Percentiles rank a stretch among this genome's conserved stretches.
These are phyloP conservation scores for Chelon auratus DNA, from an alignment of 2,797 vertebrate species.

Conservation along the genomic window DNA sequence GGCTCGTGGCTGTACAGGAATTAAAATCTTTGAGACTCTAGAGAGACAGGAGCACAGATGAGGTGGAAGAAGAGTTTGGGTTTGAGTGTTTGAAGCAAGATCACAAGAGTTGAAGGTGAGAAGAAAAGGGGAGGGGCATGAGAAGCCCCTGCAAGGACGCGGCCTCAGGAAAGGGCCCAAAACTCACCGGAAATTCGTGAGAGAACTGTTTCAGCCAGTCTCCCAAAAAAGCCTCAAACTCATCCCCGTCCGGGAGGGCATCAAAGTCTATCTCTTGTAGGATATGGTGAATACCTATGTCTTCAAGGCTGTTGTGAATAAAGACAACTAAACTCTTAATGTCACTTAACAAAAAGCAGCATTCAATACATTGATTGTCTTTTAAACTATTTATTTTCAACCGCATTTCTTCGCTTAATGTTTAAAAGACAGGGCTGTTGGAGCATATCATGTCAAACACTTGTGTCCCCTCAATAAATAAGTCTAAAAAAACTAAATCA, in stretches of 20 bases:
- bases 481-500: slow-evolving; percentile 76
- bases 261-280: slow-evolving; percentile 94
- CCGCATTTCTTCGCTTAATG: slow-evolving; percentile 71
- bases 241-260: slow-evolving; percentile 90
- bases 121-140: slow-evolving; percentile 78
- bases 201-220: slow-evolving; percentile 89
- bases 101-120: slow-evolving; percentile 74
- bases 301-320: slow-evolving; percentile 95
- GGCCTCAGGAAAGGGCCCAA: slow-evolving; percentile 82
- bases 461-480: slow-evolving; percentile 86
- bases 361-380: slow-evolving; percentile 93
- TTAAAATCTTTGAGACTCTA: slow-evolving; percentile 44
- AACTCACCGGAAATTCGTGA: slow-evolving; percentile 87
- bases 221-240: slow-evolving; percentile 89
- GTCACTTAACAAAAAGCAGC: slow-evolving; percentile 94
- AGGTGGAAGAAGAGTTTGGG: slow-evolving; percentile 72
- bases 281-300: slow-evolving; percentile 92
- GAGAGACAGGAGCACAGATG: slow-evolving; percentile 77
- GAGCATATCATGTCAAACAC: slow-evolving; percentile 87
- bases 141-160: slow-evolving; percentile 68
- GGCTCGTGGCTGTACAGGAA: slow-evolving; percentile 34
- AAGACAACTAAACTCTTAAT: slow-evolving; percentile 98
- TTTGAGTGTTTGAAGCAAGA: slow-evolving; percentile 67
- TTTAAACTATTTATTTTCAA: slow-evolving; percentile 91
- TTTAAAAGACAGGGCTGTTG: slow-evolving; percentile 95